These are phyloP conservation scores for Pachycephus smyrnensis DNA, from an alignment of 2,888 invertebrate genomes.

Conservation along the genomic window DNA sequence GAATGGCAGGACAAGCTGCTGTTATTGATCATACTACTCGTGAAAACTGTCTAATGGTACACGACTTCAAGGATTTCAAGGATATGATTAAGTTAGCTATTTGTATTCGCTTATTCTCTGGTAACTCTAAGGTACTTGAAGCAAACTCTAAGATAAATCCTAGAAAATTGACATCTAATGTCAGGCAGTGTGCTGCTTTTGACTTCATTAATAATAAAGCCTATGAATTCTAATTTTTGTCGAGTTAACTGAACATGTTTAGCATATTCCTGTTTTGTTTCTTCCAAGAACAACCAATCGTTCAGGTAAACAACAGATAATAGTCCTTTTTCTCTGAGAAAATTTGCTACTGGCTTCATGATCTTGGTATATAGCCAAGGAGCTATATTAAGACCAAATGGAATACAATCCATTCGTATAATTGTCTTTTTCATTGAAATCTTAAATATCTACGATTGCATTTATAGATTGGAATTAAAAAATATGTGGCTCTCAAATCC, in stretches of 20 bases:
- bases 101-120: background rate
- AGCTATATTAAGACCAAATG: conserved; percentile 23
- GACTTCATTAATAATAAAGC: conserved; percentile 7
- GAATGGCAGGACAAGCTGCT: conserved; percentile 13
- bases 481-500: conserved; percentile 26
- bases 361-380: conserved; percentile 16
- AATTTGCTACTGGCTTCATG: background rate
- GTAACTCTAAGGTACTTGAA: background rate
- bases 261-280: background rate
- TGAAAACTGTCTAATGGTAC: conserved; percentile 19
- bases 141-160: background rate
- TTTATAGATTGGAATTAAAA: conserved; percentile 23
- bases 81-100: background rate
- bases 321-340: background rate
- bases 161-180: background rate
- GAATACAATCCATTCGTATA: conserved; percentile 26
- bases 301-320: conserved; percentile 2
- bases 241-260: background rate
- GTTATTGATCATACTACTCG: conserved; percentile 30
- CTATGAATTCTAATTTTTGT: background rate
- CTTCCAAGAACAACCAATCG: conserved; percentile 3
- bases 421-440: conserved; percentile 18
- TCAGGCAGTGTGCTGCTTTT: conserved; percentile 7
- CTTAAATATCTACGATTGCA: conserved; percentile 27
- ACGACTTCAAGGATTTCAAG: background rate